phyloP scores from a whole-genome alignment of 2,797 vertebrate genomes.

The Dromococcyx pavoninus region DNA sequence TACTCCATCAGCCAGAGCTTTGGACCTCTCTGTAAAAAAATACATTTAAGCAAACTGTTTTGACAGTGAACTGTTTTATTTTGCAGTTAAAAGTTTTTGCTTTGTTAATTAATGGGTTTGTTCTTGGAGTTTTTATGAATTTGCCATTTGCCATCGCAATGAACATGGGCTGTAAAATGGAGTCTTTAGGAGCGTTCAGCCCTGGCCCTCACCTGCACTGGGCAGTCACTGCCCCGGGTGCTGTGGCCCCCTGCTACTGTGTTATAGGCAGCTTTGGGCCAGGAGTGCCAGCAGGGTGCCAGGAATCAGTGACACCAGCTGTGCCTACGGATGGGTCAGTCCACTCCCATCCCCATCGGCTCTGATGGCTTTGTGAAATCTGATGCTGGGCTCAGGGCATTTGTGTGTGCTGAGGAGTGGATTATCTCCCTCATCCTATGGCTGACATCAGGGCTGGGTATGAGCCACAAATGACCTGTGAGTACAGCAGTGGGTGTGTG shows the following conservation, averaged over 20 bases:
- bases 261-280: fast-evolving
- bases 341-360: background rate
- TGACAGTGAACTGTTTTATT: background rate
- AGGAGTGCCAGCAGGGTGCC: background rate
- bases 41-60: fast-evolving
- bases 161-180: background rate
- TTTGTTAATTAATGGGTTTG: background rate
- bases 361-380: background rate
- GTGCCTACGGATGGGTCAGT: background rate
- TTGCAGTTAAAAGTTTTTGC: background rate
- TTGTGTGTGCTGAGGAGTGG: background rate
- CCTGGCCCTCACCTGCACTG: background rate
- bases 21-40: background rate
- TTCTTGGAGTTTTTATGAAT: background rate
- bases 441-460: background rate
- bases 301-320: background rate
- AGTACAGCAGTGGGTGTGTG: background rate
- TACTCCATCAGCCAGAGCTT: background rate
- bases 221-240: fast-evolving
- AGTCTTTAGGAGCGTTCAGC: background rate
- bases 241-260: background rate
- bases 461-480: background rate
- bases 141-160: background rate
- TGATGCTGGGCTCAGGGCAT: background rate
- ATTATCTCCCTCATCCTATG: slow-evolving; percentile 10